Conservation (phyloP, 53 echinoderm and acorn worm genomes). For the Crossaster papposus region DNA sequence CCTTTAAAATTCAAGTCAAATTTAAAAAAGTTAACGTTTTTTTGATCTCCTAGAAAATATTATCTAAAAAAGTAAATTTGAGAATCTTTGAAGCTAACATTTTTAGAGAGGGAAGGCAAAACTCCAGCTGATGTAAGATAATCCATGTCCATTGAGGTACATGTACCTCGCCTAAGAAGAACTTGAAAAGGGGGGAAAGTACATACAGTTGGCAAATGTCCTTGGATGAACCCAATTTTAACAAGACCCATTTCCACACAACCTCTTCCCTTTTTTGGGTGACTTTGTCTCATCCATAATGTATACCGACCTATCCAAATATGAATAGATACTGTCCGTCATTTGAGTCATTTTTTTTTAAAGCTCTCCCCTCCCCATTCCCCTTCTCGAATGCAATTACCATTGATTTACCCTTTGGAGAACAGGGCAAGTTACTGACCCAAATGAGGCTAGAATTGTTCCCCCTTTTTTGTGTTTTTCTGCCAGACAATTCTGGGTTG, state of each 20-base stretch:
- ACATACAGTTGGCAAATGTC: background rate
- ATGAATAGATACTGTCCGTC: background rate
- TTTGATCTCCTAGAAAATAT: no score
- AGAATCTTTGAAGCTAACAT: no score
- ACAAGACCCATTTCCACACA: background rate
- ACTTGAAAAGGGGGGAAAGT: background rate
- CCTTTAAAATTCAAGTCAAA: no score
- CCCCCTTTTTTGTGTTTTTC: background rate
- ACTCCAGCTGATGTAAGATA: no score
- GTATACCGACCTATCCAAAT: constrained; percentile 11
- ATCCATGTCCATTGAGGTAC: no score
- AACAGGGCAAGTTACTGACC: constrained; percentile 27
- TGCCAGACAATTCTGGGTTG: constrained; percentile 31
- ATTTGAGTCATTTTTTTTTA: background rate
- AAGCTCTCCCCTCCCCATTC: background rate
- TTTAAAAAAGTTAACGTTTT: no score
- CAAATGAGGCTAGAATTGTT: constrained; percentile 5
- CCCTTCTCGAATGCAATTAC: constrained; percentile 38
- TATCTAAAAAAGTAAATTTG: no score
- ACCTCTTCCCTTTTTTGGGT: background rate
- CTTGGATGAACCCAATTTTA: background rate
- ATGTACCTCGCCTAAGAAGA: background rate
- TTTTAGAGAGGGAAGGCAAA: no score
- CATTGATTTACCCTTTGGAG: constrained; percentile 37
- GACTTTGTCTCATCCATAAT: background rate